Conservation (phyloP, 2,113 vertebrate genomes). For the Penelope pileata region DNA sequence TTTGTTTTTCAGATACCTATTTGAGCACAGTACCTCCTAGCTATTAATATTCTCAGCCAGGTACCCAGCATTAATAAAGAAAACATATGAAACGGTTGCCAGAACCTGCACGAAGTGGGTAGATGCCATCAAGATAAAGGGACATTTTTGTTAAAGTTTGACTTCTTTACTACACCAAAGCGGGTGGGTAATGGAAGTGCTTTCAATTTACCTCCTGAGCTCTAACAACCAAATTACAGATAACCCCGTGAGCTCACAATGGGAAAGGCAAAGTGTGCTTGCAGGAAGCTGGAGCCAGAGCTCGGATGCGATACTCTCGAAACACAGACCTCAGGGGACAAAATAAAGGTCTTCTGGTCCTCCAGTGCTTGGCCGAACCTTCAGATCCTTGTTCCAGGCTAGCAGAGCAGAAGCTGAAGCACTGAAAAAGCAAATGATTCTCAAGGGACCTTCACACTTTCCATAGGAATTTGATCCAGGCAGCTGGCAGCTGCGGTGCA, state of each 20-base stretch:
- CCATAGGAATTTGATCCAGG: neutral
- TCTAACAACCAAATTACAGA: neutral
- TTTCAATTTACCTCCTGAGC: conserved; percentile 9
- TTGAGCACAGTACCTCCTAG: neutral
- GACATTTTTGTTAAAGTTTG: conserved; percentile 62
- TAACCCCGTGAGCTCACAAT: neutral
- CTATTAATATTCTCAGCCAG: conserved; percentile 8
- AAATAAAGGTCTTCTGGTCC: neutral
- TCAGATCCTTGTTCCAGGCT: neutral
- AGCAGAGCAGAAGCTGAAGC: neutral
- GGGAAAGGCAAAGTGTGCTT: neutral
- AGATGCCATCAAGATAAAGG: conserved; percentile 68
- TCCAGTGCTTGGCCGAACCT: neutral
- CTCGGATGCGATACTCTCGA: neutral
- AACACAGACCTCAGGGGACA: neutral
- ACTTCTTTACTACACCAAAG: conserved; percentile 46
- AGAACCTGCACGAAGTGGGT: neutral
- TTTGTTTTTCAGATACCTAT: neutral
- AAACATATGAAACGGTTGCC: conserved; percentile 30
- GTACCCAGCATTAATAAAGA: conserved; percentile 44
- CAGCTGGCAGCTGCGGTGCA: neutral
- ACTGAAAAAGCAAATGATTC: neutral
- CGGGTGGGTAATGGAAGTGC: conserved; percentile 2
- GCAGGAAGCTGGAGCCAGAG: neutral
- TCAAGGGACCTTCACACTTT: neutral